Evolutionary conservation across 2,888 invertebrate genomes (phyloP), one percentile per base, ranked within the genome.

Genomic region (Drosophila buzzatii): DNA sequence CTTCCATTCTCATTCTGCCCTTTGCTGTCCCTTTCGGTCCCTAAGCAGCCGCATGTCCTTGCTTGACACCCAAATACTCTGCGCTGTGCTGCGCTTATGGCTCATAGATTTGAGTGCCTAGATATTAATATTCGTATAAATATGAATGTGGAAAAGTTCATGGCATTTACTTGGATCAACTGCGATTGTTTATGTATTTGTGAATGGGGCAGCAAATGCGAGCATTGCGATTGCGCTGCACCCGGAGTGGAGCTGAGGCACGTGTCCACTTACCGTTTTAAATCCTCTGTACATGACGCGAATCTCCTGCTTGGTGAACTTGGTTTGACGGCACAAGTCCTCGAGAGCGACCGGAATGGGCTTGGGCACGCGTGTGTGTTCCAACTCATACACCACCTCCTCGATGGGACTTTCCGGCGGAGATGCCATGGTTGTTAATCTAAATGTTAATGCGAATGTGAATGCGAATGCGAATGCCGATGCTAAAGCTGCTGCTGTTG

Each of bases 201-300:
- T 10, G 9, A 12, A n/a, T 42, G 27, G 16, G 27, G 16, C 9
- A 14, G n/a, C 27, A 9, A 35, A 33, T 33, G 49, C 2, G 31
- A 23, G 12, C 27, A 33, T 16, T 66, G 33, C 6, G 23, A 41
- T 41, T 33, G 37, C 3, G 33, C 1, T 35, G 18, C 4, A 3
- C 14, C 20, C 20, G 35, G 51, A 1, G 33, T 14, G 18, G 7
- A 33, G 20, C 18, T 45, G 20, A 3, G 18, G 12, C 16, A 35
- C 42, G 23, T 83, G 71, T 62, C 51, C 70, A 76, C 92, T 90
- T 87, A 93, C 93, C 79, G 93, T 93, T 94, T 99, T 99, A 93
- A 99, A 99, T 81, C 99, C 99, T 90, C 99, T 94, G 93, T 99
- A 99, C 98, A 99, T 98, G 91, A 98, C 97, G 87, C 99, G 96